phyloP scores from a whole-genome alignment of 1,140 invertebrate species.

The Hypothenemus hampei region DNA sequence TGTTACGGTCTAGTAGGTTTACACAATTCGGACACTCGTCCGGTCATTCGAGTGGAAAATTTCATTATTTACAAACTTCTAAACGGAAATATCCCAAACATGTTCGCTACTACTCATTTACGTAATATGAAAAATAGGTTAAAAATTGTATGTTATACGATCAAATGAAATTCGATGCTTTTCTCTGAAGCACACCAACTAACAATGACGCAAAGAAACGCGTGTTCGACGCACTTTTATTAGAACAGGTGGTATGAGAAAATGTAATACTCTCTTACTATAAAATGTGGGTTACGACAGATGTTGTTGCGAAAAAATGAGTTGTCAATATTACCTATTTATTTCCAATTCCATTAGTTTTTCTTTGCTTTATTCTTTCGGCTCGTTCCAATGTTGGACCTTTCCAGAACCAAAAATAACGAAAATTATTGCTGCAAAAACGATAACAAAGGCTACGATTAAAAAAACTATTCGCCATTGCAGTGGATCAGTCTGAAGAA shows the following conservation, averaged over 20 bases:
- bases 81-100: too few relatives aligned
- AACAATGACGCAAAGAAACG: not conserved
- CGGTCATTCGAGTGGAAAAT: conserved; percentile 3
- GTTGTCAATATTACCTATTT: not conserved
- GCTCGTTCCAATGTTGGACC: conserved; percentile 27
- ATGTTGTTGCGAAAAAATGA: conserved; percentile 1
- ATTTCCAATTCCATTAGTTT: not conserved
- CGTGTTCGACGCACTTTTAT: conserved; percentile 9
- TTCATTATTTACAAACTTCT: too few relatives aligned
- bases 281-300: conserved; percentile 9
- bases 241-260: conserved; percentile 7
- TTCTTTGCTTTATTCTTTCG: not conserved
- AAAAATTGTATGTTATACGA: too few relatives aligned
- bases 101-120: too few relatives aligned
- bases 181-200: not conserved
- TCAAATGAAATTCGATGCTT: not conserved
- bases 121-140: too few relatives aligned
- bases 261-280: conserved; percentile 7
- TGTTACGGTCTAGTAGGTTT: conserved; percentile 11
- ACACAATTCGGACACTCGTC: conserved; percentile 7
- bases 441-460: conserved; percentile 16
- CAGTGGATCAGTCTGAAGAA: conserved; percentile 13
- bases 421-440: conserved; percentile 17
- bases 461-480: conserved; percentile 29
- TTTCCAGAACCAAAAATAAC: conserved; percentile 27